Base-by-base conservation (phyloP, 2,888 invertebrate genomes). In the Chironomus riparius region DNA sequence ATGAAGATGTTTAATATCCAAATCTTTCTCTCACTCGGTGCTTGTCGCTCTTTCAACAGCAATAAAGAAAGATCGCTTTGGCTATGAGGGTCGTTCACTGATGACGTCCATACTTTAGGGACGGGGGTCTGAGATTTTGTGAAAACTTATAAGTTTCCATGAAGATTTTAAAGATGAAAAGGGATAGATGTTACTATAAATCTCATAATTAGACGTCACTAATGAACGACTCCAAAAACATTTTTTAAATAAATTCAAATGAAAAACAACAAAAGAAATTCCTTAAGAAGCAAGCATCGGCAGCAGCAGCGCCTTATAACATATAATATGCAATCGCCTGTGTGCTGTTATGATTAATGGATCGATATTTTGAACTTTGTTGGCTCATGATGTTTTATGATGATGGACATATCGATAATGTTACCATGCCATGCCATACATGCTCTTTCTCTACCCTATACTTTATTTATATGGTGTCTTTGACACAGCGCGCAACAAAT, bases 1-100 rank as follows among this genome's bases (percentile, higher is more conserved):
- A 73, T 73, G 72, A 73, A 73, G 72, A 73, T 62, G 72, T 73
- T 73, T 24, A 71, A 18, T n/a, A 68, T 70, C 38, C 38, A 38
- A 18, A 70, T 47, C 47, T 70, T 6, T 70, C 47, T 47, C 47
- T 28, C 28, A 28, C 28, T 28, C 38, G 38, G 10, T 38, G 38
- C 38, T 38, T 38, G 38, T 56, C 18, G 3, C 56, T 56, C 56
- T 56, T 56, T 56, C 56, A 56, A 56, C 56, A 56, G 56, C 56
- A 56, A 56, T 56, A 56, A 65, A 65, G 56, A 56, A 56, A 15
- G 18, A 24, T 65, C 21, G 13, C 65, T 24, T 24, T 38, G 38
- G 38, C 38, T 38, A 5, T 15, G n/a, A n/a, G n/a, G n/a, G n/a
- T n/a, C n/a, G n/a, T n/a, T n/a, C n/a, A n/a, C n/a, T n/a, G n/a